Evolutionary conservation across 2,888 invertebrate genomes (phyloP).

Genomic region (Tortricodes alternella): DNA sequence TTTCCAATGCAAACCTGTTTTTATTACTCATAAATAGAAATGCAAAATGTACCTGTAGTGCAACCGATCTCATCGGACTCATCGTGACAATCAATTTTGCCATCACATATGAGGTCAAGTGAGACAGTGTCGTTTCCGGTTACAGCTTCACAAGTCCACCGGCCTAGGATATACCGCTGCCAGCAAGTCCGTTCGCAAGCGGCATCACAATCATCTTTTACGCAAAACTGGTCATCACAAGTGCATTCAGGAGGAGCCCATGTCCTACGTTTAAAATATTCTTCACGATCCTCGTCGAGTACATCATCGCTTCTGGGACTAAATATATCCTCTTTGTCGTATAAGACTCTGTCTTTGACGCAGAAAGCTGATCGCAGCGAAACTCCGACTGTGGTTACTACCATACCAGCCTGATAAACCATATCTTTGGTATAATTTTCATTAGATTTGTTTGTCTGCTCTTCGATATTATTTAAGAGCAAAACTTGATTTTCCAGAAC

Average conservation of each 20-base stretch:
- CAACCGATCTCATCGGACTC: constrained; percentile 64
- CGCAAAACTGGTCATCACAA: constrained; percentile 52
- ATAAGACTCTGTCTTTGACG: too few relatives aligned
- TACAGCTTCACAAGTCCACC: constrained; percentile 56
- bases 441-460: constrained; percentile 6
- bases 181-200: constrained; percentile 57
- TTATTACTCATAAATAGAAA: too few relatives aligned
- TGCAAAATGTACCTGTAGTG: constrained; percentile 32
- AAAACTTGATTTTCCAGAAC: constrained; percentile 49
- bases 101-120: constrained; percentile 62
- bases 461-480: constrained; percentile 49
- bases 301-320: constrained; percentile 21
- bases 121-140: constrained; percentile 45
- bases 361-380: constrained; percentile 54
- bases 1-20: too few relatives aligned
- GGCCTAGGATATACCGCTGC: constrained; percentile 51
- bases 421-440: constrained; percentile 35
- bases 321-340: constrained; percentile 25
- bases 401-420: constrained; percentile 45
- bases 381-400: constrained; percentile 50
- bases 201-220: constrained; percentile 42
- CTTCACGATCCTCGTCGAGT: constrained; percentile 22
- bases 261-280: constrained; percentile 23
- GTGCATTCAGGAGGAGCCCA: constrained; percentile 49
- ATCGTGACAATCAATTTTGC: constrained; percentile 69